Evolutionary conservation across 2,113 vertebrate species (phyloP).

Genomic region (Nematolebias whitei): DNA sequence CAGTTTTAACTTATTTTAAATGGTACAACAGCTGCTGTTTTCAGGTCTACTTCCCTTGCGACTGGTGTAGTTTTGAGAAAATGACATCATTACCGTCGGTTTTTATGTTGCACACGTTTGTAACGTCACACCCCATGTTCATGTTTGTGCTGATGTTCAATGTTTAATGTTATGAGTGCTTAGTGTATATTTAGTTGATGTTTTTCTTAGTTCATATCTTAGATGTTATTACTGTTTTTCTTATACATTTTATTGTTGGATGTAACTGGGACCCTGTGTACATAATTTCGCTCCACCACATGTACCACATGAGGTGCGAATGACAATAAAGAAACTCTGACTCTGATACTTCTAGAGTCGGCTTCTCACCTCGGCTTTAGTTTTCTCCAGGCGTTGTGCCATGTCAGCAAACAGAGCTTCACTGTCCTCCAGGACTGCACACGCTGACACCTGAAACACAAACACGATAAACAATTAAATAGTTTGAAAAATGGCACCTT

Average conservation of each 20-base stretch:
- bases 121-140: too few species aligned
- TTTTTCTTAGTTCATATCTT: too few species aligned
- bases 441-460: slow-evolving; percentile 49
- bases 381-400: slow-evolving; percentile 66
- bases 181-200: too few species aligned
- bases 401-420: slow-evolving; percentile 74
- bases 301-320: too few species aligned
- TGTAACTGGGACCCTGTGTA: too few species aligned
- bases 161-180: too few species aligned
- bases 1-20: too few species aligned
- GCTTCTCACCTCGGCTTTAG: slow-evolving; percentile 64
- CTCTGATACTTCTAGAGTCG: background rate
- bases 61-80: background rate
- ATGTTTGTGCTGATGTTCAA: too few species aligned
- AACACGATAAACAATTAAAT: background rate
- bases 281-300: too few species aligned
- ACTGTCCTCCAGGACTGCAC: slow-evolving; percentile 66
- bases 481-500: background rate
- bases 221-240: too few species aligned
- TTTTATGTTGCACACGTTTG: background rate
- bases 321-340: too few species aligned
- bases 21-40: background rate
- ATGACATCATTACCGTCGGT: background rate
- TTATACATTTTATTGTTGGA: too few species aligned
- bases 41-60: background rate